Percentiles rank a stretch among this genome's conserved stretches.
phyloP scores from a whole-genome alignment of 2,797 vertebrate genomes.

The Aldrovandia affinis region DNA sequence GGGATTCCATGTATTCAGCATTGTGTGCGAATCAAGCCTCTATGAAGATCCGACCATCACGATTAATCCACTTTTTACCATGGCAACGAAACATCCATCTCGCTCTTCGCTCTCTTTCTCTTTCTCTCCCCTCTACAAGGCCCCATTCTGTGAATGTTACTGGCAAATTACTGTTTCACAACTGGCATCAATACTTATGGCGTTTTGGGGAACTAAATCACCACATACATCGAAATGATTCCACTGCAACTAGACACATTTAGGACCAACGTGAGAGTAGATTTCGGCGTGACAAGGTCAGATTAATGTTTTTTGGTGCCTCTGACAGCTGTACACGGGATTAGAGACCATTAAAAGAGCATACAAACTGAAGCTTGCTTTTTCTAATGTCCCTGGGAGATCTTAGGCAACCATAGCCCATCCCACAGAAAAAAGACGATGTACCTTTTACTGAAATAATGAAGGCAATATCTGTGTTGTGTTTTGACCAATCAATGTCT shows the following conservation, averaged over 20 bases:
- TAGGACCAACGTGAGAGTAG: background rate
- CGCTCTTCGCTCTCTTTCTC: background rate
- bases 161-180: background rate
- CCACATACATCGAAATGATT: background rate
- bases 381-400: background rate
- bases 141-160: background rate
- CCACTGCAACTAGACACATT: background rate
- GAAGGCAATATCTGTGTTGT: background rate
- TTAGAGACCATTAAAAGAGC: constrained; percentile 2
- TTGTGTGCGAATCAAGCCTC: background rate
- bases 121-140: background rate
- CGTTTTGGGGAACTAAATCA: background rate
- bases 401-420: background rate
- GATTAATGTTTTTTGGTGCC: background rate
- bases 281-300: background rate
- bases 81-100: background rate
- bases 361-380: background rate
- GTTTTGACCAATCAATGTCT: background rate
- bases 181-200: background rate
- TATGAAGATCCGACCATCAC: background rate
- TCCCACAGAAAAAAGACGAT: background rate
- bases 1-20: background rate
- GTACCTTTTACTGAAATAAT: background rate
- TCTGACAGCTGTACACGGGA: background rate
- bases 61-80: background rate